Evolutionary conservation across 2,888 invertebrate species (phyloP).

Genomic region (Resseliella maxima): DNA sequence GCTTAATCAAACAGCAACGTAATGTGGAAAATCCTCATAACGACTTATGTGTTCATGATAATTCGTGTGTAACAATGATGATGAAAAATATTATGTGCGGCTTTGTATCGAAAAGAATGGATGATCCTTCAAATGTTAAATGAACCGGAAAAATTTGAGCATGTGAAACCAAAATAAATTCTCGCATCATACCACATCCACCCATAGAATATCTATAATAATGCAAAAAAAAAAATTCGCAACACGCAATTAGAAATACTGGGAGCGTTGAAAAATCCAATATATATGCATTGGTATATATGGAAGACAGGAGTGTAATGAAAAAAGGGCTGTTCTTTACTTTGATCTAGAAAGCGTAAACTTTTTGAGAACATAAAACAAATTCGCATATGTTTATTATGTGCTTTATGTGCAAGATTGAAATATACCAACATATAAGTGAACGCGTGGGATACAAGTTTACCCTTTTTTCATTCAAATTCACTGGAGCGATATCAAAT

Average conservation of each 20-base stretch:
- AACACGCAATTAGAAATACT: neutral
- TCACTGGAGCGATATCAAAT: neutral
- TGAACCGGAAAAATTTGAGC: constrained; percentile 5
- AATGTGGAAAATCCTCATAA: neutral
- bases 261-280: neutral
- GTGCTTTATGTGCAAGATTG: neutral
- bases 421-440: neutral
- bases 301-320: neutral
- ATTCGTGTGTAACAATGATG: neutral
- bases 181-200: neutral
- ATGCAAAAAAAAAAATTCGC: neutral
- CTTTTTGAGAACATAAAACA: constrained; percentile 29
- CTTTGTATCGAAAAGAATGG: neutral
- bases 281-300: neutral
- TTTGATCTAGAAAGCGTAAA: neutral
- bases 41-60: neutral
- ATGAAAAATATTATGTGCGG: neutral
- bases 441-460: no score
- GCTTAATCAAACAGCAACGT: neutral
- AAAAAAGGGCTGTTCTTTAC: neutral
- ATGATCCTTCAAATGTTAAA: constrained; percentile 34
- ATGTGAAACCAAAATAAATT: constrained; percentile 11
- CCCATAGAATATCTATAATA: neutral
- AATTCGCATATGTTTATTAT: neutral
- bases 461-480: neutral